phyloP scores from a whole-genome alignment of 2,113 vertebrate species.

The Chroicocephalus ridibundus region DNA sequence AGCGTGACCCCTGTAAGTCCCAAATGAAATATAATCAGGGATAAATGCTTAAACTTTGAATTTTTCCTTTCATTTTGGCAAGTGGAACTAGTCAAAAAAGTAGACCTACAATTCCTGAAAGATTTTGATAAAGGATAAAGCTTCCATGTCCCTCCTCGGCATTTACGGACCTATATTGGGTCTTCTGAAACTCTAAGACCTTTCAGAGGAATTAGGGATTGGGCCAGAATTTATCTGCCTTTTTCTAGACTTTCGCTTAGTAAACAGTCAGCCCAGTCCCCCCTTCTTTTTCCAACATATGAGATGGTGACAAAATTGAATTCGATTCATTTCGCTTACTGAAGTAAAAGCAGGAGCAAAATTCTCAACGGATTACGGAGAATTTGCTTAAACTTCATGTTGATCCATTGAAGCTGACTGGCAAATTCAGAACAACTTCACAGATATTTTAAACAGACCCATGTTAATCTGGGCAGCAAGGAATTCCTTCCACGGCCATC shows the following conservation, averaged over 20 bases:
- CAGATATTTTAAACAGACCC: neutral
- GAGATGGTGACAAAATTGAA: neutral
- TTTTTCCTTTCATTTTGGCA: neutral
- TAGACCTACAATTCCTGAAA: neutral
- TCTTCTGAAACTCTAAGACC: neutral
- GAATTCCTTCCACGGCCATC: neutral
- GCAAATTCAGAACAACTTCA: neutral
- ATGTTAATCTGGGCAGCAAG: neutral
- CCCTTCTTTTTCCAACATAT: neutral
- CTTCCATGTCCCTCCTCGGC: neutral
- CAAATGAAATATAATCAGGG: neutral
- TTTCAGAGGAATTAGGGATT: neutral
- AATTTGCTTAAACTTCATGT: neutral
- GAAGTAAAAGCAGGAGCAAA: neutral
- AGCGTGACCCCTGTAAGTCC: neutral
- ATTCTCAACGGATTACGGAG: neutral
- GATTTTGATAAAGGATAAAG: neutral
- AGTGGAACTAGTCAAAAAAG: neutral
- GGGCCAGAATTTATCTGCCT: neutral
- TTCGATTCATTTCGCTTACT: neutral
- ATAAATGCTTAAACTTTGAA: neutral
- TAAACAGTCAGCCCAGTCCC: neutral
- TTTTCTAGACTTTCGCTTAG: neutral
- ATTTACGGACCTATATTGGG: neutral
- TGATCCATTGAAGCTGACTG: neutral